These are phyloP conservation scores for Ephydatia muelleri DNA, from an alignment of 37 sponge, comb jelly and placozoan genomes.

Conservation along the genomic window DNA sequence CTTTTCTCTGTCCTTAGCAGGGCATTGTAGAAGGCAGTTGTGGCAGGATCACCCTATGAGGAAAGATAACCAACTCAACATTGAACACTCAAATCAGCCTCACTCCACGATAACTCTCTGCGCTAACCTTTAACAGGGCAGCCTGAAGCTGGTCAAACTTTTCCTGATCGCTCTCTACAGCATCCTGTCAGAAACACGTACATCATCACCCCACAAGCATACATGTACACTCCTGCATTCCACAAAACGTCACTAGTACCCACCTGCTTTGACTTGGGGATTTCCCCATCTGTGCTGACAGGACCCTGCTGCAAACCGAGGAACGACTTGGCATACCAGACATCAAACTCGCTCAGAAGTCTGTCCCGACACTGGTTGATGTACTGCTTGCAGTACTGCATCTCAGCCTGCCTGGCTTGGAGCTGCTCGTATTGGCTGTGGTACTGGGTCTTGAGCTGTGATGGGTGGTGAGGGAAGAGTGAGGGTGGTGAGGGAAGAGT, in stretches of 20 bases:
- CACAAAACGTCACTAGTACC: background rate
- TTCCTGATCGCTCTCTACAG: constrained; percentile 18
- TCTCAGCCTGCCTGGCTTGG: constrained; percentile 51
- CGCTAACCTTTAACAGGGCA: constrained; percentile 54
- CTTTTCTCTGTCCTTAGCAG: constrained; percentile 77
- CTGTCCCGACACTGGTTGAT: constrained; percentile 78
- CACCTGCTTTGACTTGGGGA: background rate
- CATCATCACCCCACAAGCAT: background rate
- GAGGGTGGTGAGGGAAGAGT: background rate
- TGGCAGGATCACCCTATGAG: constrained; percentile 71
- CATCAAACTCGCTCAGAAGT: constrained; percentile 87
- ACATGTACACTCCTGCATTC: constrained; percentile 10
- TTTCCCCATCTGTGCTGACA: background rate
- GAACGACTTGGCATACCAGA: constrained; percentile 80
- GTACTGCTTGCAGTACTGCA: constrained; percentile 79
- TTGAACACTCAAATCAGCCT: too few species aligned
- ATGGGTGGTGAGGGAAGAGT: background rate
- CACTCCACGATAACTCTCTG: background rate
- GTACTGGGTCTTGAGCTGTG: constrained; percentile 79
- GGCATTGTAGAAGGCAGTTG: constrained; percentile 86
- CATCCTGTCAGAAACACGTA: background rate
- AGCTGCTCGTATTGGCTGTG: constrained; percentile 47
- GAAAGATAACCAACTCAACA: constrained; percentile 2
- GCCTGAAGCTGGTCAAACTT: constrained; percentile 65
- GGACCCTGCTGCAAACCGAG: constrained; percentile 19